phyloP scores from a whole-genome alignment of 2,113 vertebrate genomes.

The Pithys albifrons region DNA sequence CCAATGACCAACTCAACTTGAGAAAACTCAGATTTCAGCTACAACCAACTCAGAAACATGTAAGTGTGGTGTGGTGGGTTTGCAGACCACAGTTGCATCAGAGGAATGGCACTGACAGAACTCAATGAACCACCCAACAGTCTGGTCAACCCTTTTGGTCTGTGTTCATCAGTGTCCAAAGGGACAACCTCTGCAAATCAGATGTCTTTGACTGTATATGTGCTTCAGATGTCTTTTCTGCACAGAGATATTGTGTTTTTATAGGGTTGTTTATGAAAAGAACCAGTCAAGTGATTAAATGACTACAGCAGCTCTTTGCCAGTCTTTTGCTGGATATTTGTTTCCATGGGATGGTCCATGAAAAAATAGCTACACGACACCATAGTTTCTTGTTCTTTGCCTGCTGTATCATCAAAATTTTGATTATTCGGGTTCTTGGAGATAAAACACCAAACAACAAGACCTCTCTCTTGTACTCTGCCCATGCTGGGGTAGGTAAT shows the following conservation, averaged over 20 bases:
- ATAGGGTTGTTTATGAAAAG: not conserved
- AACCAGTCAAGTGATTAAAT: not conserved
- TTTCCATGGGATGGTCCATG: not conserved
- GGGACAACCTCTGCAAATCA: not conserved
- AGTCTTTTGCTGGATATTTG: not conserved
- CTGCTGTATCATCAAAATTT: constrained; percentile 11
- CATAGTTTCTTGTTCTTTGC: not conserved
- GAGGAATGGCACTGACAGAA: not conserved
- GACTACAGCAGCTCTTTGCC: not conserved
- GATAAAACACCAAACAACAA: not conserved
- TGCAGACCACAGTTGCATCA: not conserved
- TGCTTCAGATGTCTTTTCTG: not conserved
- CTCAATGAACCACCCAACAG: not conserved
- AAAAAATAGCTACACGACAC: not conserved
- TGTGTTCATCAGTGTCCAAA: not conserved
- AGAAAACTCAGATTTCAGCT: not conserved
- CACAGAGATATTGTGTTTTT: not conserved
- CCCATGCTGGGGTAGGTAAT: constrained; percentile 10
- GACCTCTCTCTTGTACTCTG: not conserved
- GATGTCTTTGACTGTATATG: not conserved
- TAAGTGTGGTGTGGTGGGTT: not conserved
- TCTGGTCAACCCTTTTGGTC: not conserved
- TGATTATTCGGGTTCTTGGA: not conserved
- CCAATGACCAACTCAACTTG: not conserved
- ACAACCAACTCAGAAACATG: not conserved